Evolutionary conservation across 2,113 vertebrate species (phyloP).

Genomic region (Progne subis): DNA sequence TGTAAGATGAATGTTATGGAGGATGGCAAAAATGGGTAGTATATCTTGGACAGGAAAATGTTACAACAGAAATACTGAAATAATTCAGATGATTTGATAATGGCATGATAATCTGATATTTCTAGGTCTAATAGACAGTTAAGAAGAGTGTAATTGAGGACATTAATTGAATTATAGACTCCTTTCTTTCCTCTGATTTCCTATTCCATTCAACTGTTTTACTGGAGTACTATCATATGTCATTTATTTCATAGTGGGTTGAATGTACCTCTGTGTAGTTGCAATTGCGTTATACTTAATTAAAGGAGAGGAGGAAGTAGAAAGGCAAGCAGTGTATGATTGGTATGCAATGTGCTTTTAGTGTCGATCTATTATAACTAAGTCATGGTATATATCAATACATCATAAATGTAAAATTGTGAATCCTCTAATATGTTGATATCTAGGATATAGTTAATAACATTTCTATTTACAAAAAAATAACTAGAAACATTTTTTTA

Average conservation of each 20-base stretch:
- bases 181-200: constrained; percentile 46
- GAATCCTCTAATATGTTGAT: neutral
- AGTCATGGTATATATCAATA: neutral
- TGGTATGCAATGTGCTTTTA: neutral
- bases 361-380: neutral
- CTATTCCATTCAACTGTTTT: neutral
- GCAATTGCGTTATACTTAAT: neutral
- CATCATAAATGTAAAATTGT: neutral
- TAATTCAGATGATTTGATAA: constrained; percentile 48
- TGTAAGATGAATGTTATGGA: neutral
- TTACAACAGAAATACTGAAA: constrained; percentile 38
- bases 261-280: neutral
- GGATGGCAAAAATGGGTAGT: neutral
- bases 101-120: constrained; percentile 32
- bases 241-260: neutral
- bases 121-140: constrained; percentile 39
- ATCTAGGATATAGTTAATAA: neutral
- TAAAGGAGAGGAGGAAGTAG: neutral
- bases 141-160: constrained; percentile 25
- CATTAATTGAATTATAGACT: constrained; percentile 34
- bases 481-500: neutral
- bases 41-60: constrained; percentile 26
- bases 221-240: neutral
- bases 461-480: neutral
- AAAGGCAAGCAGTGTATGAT: neutral